phyloP scores from a whole-genome alignment of 2,797 vertebrate species.

The Chelon labrosus region DNA sequence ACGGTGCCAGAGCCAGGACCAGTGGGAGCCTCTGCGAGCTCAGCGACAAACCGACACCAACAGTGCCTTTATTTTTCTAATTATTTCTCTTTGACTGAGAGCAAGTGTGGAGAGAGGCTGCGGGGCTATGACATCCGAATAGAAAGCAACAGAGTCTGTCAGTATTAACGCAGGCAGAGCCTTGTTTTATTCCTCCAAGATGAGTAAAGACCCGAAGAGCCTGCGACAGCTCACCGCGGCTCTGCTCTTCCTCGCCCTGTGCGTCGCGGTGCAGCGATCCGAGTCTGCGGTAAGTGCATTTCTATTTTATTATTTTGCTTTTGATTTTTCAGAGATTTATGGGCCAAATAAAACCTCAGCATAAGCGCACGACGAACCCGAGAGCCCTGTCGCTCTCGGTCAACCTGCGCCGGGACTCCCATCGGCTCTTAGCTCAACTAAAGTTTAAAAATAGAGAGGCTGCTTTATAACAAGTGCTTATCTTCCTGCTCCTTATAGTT shows the following conservation, averaged over 20 bases:
- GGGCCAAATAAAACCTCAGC: too few relatives aligned
- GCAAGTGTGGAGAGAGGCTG: slow-evolving; percentile 14
- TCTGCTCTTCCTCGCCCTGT: slow-evolving; percentile 77
- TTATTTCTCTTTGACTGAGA: slow-evolving; percentile 14
- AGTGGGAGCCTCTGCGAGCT: slow-evolving; percentile 64
- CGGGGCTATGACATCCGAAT: slow-evolving; percentile 60
- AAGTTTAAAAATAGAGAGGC: slow-evolving; percentile 75
- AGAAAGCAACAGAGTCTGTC: slow-evolving; percentile 52
- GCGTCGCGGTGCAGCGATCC: slow-evolving; percentile 70
- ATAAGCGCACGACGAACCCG: background rate
- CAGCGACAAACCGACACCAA: slow-evolving; percentile 40
- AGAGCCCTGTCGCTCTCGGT: slow-evolving; percentile 25
- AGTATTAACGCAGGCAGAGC: slow-evolving; percentile 75
- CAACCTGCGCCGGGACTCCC: slow-evolving; percentile 44
- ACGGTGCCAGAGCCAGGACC: slow-evolving; percentile 75
- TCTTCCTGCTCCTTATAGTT: slow-evolving; percentile 42
- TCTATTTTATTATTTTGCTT: background rate
- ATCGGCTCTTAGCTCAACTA: slow-evolving; percentile 29
- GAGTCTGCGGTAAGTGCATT: slow-evolving; percentile 83
- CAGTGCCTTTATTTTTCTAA: slow-evolving; percentile 4
- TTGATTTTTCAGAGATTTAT: background rate
- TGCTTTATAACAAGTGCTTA: slow-evolving; percentile 66
- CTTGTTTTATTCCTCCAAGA: slow-evolving; percentile 65
- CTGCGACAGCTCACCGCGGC: slow-evolving; percentile 70
- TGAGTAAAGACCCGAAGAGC: slow-evolving; percentile 75